Evolutionary conservation across 1,140 invertebrate species (phyloP).

Genomic region (Megalonaias nervosa): DNA sequence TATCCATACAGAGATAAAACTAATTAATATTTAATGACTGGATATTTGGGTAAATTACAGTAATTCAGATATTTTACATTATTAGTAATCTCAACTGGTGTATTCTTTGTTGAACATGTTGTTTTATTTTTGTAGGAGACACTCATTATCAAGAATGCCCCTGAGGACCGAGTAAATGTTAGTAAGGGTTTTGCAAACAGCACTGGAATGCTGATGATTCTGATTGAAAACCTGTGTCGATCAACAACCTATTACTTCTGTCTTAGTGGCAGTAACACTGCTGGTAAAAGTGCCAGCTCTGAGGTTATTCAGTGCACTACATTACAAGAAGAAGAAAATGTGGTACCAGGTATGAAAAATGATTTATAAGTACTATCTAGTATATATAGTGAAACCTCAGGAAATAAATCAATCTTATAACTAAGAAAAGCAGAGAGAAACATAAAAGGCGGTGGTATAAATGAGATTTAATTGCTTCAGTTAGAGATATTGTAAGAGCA

Average conservation of each 20-base stretch:
- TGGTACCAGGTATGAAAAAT: conserved; percentile 54
- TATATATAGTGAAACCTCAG: neutral
- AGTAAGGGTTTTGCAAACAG: conserved; percentile 36
- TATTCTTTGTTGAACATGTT: neutral
- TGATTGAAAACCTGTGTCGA: conserved; percentile 54
- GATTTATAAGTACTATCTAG: neutral
- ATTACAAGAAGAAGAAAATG: conserved; percentile 47
- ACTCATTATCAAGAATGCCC: conserved; percentile 42
- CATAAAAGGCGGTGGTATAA: neutral
- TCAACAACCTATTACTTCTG: conserved; percentile 64
- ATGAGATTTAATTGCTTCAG: neutral
- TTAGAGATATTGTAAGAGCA: neutral
- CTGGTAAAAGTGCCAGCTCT: conserved; percentile 59
- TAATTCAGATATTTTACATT: no score
- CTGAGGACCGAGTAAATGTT: conserved; percentile 43
- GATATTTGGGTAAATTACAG: no score
- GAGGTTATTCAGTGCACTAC: conserved; percentile 63
- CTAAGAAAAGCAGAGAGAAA: neutral
- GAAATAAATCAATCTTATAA: neutral
- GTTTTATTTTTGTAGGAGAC: conserved; percentile 39
- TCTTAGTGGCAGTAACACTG: conserved; percentile 52
- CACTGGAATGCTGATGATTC: conserved; percentile 42
- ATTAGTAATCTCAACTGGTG: no score
- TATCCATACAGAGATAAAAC: no score
- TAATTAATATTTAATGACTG: no score